These are phyloP conservation scores for Epizoanthus rinbou DNA, from an alignment of 92 coral and sea anemone genomes.

Conservation along the genomic window DNA sequence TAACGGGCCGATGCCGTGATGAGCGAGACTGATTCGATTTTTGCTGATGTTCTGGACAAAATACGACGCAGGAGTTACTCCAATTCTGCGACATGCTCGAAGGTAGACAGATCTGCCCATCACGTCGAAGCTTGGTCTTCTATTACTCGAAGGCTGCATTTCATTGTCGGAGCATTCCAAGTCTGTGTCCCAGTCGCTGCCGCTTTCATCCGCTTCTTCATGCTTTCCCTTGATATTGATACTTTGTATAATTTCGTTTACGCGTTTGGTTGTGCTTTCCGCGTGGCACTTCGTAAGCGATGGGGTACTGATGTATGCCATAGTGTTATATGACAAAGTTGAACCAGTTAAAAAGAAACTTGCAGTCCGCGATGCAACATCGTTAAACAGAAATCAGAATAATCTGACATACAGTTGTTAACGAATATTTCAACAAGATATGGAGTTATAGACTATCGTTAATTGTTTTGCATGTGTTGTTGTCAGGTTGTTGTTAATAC, in stretches of 20 bases:
- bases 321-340: not conserved
- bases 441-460: no score
- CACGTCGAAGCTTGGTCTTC: constrained; percentile 58
- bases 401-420: not conserved
- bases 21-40: constrained; percentile 56
- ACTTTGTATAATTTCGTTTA: not conserved
- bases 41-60: constrained; percentile 63
- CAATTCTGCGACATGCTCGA: constrained; percentile 51
- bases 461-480: no score
- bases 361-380: not conserved
- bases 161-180: constrained; percentile 58
- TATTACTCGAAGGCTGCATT: constrained; percentile 5
- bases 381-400: not conserved
- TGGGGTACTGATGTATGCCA: not conserved
- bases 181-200: constrained; percentile 74
- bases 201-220: constrained; percentile 46
- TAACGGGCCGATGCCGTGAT: constrained; percentile 71
- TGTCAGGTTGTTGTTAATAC: no score
- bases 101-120: constrained; percentile 67
- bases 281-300: not conserved
- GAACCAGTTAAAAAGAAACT: not conserved
- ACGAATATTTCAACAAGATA: no score
- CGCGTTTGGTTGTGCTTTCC: not conserved
- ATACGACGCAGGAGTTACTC: constrained; percentile 57
- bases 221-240: not conserved